These are phyloP conservation scores for Cremastobaeus sp. DNA, from an alignment of 2,888 invertebrate genomes.

Conservation along the genomic window DNA sequence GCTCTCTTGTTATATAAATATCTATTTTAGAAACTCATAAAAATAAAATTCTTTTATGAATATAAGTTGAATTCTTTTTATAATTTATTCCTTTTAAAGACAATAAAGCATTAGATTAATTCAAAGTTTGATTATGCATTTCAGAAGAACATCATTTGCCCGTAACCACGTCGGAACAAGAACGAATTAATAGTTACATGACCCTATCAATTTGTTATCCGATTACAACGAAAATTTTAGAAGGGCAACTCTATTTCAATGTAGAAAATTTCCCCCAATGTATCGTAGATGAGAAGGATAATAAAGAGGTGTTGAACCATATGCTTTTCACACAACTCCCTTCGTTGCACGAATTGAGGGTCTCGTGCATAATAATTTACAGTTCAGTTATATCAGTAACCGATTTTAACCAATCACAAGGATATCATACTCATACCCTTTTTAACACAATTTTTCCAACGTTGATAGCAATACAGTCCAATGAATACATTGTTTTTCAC, in stretches of 20 bases:
- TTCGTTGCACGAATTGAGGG: constrained; percentile 70
- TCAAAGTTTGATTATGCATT: too few relatives aligned
- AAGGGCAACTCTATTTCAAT: constrained; percentile 53
- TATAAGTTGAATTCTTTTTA: too few relatives aligned
- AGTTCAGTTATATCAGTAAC: constrained; percentile 77
- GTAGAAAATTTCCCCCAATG: constrained; percentile 51
- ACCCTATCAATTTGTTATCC: constrained; percentile 36
- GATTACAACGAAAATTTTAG: constrained; percentile 41
- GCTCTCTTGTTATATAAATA: too few relatives aligned
- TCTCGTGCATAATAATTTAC: constrained; percentile 74
- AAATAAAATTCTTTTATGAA: too few relatives aligned
- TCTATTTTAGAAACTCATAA: too few relatives aligned
- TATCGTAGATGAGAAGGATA: constrained; percentile 71
- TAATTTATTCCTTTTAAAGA: too few relatives aligned
- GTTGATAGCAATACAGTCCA: constrained; percentile 6
- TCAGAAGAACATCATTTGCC: constrained; percentile 8
- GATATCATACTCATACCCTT: constrained; percentile 67
- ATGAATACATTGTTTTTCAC: too few relatives aligned
- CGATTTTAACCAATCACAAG: constrained; percentile 77
- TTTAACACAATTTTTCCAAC: constrained; percentile 24
- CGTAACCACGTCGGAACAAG: constrained; percentile 2
- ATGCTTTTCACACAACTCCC: constrained; percentile 71
- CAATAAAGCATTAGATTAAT: too few relatives aligned
- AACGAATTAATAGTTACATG: constrained; percentile 18
- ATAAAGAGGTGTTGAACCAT: constrained; percentile 78